Evolutionary conservation across 2,888 invertebrate species (phyloP).

Genomic region (Crocallis elinguaria): DNA sequence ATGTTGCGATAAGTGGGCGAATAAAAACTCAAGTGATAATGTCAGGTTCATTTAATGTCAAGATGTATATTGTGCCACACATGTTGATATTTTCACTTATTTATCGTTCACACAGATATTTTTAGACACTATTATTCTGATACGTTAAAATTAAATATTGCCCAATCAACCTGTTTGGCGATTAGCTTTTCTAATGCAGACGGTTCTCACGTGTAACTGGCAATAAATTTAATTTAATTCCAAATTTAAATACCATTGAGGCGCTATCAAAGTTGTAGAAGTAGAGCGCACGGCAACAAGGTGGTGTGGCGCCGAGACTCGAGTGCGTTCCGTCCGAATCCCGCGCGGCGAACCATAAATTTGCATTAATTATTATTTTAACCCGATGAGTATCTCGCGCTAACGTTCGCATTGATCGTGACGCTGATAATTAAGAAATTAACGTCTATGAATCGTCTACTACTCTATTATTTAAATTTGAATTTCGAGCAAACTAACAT

Average conservation of each 20-base stretch:
- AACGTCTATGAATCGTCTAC: conserved; percentile 29
- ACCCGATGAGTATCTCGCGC: conserved; percentile 61
- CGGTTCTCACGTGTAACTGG: conserved; percentile 24
- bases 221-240: conserved; percentile 14
- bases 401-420: conserved; percentile 62
- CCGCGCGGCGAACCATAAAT: conserved; percentile 51
- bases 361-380: conserved; percentile 70
- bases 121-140: no score
- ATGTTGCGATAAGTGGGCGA: conserved; percentile 47
- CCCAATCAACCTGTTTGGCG: conserved; percentile 1
- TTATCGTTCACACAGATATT: background rate
- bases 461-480: conserved; percentile 32
- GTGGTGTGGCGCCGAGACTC: conserved; percentile 31
- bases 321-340: conserved; percentile 44
- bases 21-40: conserved; percentile 31
- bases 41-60: conserved; percentile 35
- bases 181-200: conserved; percentile 15
- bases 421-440: conserved; percentile 51
- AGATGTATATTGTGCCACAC: conserved; percentile 20
- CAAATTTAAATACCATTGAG: conserved; percentile 19
- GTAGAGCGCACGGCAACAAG: conserved; percentile 28
- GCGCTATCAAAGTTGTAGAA: conserved; percentile 23
- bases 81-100: conserved; percentile 12
- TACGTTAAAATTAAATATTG: background rate
- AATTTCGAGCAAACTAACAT: conserved; percentile 21